Base-by-base conservation (phyloP, 2,888 invertebrate genomes). In the Spodoptera exigua region DNA sequence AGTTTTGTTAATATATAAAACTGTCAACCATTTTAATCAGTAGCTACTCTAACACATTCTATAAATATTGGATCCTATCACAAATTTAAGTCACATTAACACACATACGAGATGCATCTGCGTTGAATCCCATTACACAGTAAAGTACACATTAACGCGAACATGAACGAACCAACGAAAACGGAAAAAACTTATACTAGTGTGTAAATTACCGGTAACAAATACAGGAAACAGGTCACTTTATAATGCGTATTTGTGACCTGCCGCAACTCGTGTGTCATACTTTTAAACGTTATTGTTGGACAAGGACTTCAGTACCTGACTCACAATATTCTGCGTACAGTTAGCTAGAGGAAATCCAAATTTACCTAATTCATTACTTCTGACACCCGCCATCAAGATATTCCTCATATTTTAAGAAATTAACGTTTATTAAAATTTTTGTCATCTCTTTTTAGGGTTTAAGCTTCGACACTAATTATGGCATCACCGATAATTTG, bases 401-500 rank as follows among this genome's bases (percentile, higher is more conserved):
- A 27, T 27, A 9, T 5, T 27, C 27, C 9, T 27, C 7, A 27
- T 27, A 0, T 7, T 27, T 5, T 5, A 27, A 5, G 27, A 27
- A 27, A 27, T 27, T 27, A 1, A 9, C 9, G 9, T 9, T 7
- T 21, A 9, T 27, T 27, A 9, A 1, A 27, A 21, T 27, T 27
- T 27, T 27, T 27, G 34, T 7, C 10, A 27, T 41, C 13, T 45
- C 49, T 13, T 90, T 88, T 18, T 86, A 94, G 92, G 98, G 98
- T 53, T 92, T 98, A 63, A 96, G 97, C 88, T 96, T 97, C 78
- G 96, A 97, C 82, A 97, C 97, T 64, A 97, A 97, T 91, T 98
- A 98, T 85, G 98, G 98, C 5, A 97, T 98, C 34, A 96, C 97
- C 44, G 97, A 97, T 78, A 98, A 98, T 88, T 95, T 98, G 63